Conservation (phyloP, 2,888 invertebrate genomes). For the Rhamnusium bicolor region DNA sequence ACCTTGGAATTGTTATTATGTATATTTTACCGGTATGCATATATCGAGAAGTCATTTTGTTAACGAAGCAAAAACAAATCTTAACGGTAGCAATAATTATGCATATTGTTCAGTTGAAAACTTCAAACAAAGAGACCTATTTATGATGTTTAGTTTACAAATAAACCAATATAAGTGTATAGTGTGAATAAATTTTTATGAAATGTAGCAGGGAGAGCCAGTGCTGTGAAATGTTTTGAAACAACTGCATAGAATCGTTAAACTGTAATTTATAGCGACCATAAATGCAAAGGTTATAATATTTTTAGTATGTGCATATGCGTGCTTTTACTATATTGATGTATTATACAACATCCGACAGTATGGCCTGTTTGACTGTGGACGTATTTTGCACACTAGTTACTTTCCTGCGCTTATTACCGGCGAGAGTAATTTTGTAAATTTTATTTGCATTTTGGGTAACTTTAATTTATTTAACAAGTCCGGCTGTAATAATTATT, state of each 20-base stretch:
- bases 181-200: conserved; percentile 65
- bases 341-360: conserved; percentile 56
- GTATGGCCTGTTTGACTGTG: conserved; percentile 34
- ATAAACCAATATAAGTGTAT: conserved; percentile 54
- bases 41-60: background rate
- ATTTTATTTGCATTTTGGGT: conserved; percentile 56
- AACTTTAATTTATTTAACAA: conserved; percentile 47
- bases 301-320: conserved; percentile 69
- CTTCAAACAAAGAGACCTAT: conserved; percentile 51
- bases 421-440: conserved; percentile 45
- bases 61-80: conserved; percentile 10
- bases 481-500: background rate
- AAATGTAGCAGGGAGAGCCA: conserved; percentile 59
- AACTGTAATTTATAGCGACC: conserved; percentile 70
- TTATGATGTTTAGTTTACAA: conserved; percentile 56
- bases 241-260: conserved; percentile 72
- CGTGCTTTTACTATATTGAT: conserved; percentile 63
- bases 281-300: conserved; percentile 71
- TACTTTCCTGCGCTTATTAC: conserved; percentile 38
- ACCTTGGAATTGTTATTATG: background rate
- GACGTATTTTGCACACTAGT: conserved; percentile 33
- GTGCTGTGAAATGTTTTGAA: conserved; percentile 66
- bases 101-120: conserved; percentile 25
- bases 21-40: background rate
- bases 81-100: conserved; percentile 11